phyloP scores from a whole-genome alignment of 2,888 invertebrate genomes.

The Ganaspis brasiliensis region DNA sequence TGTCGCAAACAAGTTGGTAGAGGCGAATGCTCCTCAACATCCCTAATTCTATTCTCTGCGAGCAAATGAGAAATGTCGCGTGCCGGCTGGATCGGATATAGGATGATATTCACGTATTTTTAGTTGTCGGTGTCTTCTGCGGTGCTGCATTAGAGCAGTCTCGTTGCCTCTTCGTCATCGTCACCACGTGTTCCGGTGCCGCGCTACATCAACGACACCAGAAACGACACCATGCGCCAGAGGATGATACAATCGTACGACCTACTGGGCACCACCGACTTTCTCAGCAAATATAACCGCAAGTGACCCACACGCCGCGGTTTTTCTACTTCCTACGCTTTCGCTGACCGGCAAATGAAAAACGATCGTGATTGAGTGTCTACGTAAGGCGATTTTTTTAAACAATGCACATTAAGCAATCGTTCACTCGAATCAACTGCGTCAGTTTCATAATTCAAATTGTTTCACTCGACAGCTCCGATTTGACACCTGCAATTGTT shows the following conservation, averaged over 20 bases:
- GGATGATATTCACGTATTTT: constrained; percentile 45
- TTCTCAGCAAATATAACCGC: constrained; percentile 33
- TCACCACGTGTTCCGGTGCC: constrained; percentile 43
- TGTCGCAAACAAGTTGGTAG: constrained; percentile 10
- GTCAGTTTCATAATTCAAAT: too few relatives aligned
- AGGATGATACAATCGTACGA: constrained; percentile 38
- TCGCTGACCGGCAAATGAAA: neutral
- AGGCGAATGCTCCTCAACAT: constrained; percentile 16
- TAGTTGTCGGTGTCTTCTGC: constrained; percentile 45
- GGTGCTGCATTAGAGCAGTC: constrained; percentile 29
- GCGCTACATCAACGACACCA: neutral
- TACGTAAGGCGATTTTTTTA: too few relatives aligned
- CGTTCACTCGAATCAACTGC: too few relatives aligned
- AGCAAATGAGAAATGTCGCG: constrained; percentile 41
- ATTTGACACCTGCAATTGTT: too few relatives aligned
- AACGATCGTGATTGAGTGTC: neutral
- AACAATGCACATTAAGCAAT: too few relatives aligned
- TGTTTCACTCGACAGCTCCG: too few relatives aligned
- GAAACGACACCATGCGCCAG: constrained; percentile 12
- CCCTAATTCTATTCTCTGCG: constrained; percentile 35
- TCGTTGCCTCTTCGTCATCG: constrained; percentile 41
- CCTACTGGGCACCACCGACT: constrained; percentile 19
- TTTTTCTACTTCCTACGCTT: constrained; percentile 11
- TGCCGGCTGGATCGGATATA: constrained; percentile 42
- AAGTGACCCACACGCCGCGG: constrained; percentile 30